These are phyloP conservation scores for Doris montereyensis DNA, from an alignment of 2,888 invertebrate genomes.

Conservation along the genomic window DNA sequence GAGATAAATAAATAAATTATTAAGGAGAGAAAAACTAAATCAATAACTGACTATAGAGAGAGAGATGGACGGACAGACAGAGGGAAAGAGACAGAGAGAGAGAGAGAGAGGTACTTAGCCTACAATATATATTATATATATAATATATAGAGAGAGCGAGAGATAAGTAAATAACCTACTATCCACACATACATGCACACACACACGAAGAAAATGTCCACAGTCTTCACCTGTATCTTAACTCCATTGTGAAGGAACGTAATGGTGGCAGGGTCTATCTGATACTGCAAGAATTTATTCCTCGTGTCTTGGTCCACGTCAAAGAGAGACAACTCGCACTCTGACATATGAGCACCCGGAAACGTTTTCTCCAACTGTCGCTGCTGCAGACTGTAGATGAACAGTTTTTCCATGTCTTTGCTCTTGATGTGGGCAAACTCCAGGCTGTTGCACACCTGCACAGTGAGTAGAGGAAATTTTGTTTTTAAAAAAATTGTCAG, in stretches of 20 bases:
- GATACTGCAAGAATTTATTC: slow-evolving; percentile 42
- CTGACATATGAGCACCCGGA: not conserved
- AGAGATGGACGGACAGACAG: no score
- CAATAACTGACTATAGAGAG: no score
- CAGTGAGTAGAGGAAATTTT: no score
- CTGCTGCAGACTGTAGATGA: slow-evolving; percentile 15
- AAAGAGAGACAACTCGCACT: not conserved
- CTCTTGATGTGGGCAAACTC: slow-evolving; percentile 53
- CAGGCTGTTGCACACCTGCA: slow-evolving; percentile 72
- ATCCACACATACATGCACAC: no score
- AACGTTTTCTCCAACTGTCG: not conserved
- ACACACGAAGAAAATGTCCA: slow-evolving; percentile 80
- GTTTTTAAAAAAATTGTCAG: no score
- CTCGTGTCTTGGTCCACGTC: slow-evolving; percentile 26
- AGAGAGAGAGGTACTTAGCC: no score
- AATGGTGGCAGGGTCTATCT: slow-evolving; percentile 50
- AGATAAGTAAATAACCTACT: no score
- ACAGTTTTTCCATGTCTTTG: slow-evolving; percentile 44
- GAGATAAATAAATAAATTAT: no score
- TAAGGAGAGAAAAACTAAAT: no score
- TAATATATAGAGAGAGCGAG: no score
- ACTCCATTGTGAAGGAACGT: slow-evolving; percentile 40
- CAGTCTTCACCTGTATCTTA: slow-evolving; percentile 55
- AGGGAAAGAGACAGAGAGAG: no score
- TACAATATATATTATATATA: no score